phyloP scores from a whole-genome alignment of 1,140 invertebrate species.

The Holcopasites calliopsidis region DNA sequence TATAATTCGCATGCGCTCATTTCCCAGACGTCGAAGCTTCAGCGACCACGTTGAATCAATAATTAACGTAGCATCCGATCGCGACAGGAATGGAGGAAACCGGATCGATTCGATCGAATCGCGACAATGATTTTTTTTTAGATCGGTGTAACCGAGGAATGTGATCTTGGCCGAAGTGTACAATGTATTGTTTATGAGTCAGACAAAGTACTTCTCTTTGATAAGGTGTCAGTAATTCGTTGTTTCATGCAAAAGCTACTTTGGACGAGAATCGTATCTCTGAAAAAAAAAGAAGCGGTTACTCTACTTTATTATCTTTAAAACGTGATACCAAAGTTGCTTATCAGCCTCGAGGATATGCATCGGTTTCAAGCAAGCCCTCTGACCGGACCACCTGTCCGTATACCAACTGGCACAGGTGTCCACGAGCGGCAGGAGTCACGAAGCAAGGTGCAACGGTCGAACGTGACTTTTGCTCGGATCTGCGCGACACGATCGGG shows the following conservation, averaged over 20 bases:
- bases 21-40: conserved; percentile 34
- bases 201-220: too few species aligned
- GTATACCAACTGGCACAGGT: conserved; percentile 27
- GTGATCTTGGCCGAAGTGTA: neutral
- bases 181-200: too few species aligned
- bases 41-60: conserved; percentile 39
- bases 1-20: conserved; percentile 56
- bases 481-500: conserved; percentile 9
- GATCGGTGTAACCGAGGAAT: neutral
- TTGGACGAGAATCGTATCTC: too few species aligned
- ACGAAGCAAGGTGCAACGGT: conserved; percentile 54
- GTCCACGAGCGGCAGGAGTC: conserved; percentile 21
- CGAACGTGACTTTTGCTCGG: conserved; percentile 40
- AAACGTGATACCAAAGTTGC: conserved; percentile 17
- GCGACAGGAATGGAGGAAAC: conserved; percentile 1
- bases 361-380: conserved; percentile 12
- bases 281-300: too few species aligned
- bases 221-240: too few species aligned
- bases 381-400: conserved; percentile 30
- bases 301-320: too few species aligned
- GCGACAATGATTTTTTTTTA: neutral
- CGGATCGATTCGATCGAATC: neutral
- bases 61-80: conserved; percentile 50
- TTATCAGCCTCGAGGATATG: conserved; percentile 42
- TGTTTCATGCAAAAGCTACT: too few species aligned